Evolutionary conservation across 2,797 vertebrate genomes (phyloP), one percentile per base, ranked within the genome.

Genomic region (Catostomus latipinnis): DNA sequence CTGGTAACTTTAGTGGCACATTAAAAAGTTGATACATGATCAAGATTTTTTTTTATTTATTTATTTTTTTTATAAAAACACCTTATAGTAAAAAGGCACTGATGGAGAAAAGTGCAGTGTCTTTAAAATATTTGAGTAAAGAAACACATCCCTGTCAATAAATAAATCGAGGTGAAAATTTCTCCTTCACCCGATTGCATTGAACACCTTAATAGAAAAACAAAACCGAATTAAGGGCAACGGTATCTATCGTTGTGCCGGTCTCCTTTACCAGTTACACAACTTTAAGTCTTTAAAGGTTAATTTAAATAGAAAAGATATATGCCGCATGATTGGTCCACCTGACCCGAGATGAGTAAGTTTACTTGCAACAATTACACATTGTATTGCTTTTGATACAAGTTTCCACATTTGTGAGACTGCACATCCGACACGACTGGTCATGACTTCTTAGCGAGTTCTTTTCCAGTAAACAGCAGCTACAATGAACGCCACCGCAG

Each of bases 391-490:
- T 82, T 58, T 45, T 49, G 22, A 78, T 72, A 72, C 0, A 0
- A 11, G 11, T 78, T 82, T 77, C 18, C 45, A 78, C 16, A 57
- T 84, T 60, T 72, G 12, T 69, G 12, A 72, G 79, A 58, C 34
- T 45, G 13, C 46, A 5, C 75, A 68, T 74, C 75, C 48, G 76
- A 48, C 34, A 63, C 46, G n/a, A 48, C 2, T 67, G 16, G 16
- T 22, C 22, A 18, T 16, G 10, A 43, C 34, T 73, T 60, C 56
- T 89, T 87, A 94, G 73, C 83, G 92, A 0, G 89, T 88, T 86
- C 80, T 91, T 86, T 88, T 90, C 91, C 93, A 93, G 87, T 90
- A 93, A 81, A 91, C 86, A 62, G 88, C 49, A 68, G 91, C 78
- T 34, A 78, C 87, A 8, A 91, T 86, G 77, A 94, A 79, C 0